Conservation (phyloP, 1,140 invertebrate species). For the Argopecten irradians region DNA sequence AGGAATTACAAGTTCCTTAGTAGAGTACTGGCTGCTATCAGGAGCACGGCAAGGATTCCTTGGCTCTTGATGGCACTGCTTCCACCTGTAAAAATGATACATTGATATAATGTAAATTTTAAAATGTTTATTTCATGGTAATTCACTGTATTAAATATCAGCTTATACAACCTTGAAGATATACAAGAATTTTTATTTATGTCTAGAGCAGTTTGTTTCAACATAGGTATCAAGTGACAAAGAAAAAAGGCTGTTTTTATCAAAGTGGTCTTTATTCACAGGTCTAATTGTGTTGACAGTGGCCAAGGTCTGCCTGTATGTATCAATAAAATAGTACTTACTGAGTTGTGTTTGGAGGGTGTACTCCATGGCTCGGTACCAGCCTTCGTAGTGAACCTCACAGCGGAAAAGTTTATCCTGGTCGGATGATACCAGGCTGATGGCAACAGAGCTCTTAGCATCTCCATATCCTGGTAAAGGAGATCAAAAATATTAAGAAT, state of each 20-base stretch:
- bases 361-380: slow-evolving; percentile 47
- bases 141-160: background rate
- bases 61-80: slow-evolving; percentile 27
- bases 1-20: slow-evolving; percentile 28
- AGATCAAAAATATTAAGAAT: background rate
- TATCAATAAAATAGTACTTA: too few relatives aligned
- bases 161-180: background rate
- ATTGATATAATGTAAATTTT: background rate
- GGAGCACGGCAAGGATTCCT: slow-evolving; percentile 26
- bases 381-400: slow-evolving; percentile 50
- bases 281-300: too few relatives aligned
- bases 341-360: slow-evolving; percentile 51
- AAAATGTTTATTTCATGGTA: background rate
- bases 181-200: background rate
- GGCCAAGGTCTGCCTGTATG: too few relatives aligned
- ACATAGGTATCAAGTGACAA: too few relatives aligned
- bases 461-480: slow-evolving; percentile 47
- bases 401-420: slow-evolving; percentile 40
- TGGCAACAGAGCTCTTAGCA: slow-evolving; percentile 31
- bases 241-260: too few relatives aligned
- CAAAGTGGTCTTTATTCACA: too few relatives aligned
- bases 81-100: slow-evolving; percentile 41
- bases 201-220: too few relatives aligned
- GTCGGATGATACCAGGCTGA: slow-evolving; percentile 24
- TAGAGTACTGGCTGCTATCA: slow-evolving; percentile 16